A percentile compares a stretch with the other conserved stretches of the same genome.
Evolutionary conservation across 2,888 invertebrate genomes (phyloP).

Genomic region (Pogonocherus hispidulus): DNA sequence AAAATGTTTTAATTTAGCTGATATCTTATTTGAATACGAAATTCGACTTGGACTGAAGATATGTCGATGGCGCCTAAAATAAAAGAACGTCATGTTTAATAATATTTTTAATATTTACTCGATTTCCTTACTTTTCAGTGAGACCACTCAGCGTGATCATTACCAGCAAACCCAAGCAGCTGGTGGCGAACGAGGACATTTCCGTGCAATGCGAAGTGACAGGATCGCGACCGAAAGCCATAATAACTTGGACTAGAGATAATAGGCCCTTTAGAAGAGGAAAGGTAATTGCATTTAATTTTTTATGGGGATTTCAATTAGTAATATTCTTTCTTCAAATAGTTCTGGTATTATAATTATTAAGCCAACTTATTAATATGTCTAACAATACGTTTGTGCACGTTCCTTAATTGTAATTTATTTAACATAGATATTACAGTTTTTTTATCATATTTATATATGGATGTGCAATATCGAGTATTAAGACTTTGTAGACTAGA

Average conservation of each 20-base stretch:
- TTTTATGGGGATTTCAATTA: not conserved
- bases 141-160: constrained; percentile 85
- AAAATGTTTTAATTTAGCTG: too few relatives aligned
- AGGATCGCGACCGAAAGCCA: constrained; percentile 89
- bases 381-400: too few relatives aligned
- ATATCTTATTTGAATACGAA: too few relatives aligned
- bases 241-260: constrained; percentile 88
- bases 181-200: constrained; percentile 85
- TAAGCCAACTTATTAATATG: too few relatives aligned
- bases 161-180: constrained; percentile 80
- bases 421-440: too few relatives aligned
- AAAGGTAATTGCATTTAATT: constrained; percentile 73
- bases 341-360: too few relatives aligned
- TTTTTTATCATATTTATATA: too few relatives aligned
- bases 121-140: constrained; percentile 72
- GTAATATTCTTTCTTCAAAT: too few relatives aligned
- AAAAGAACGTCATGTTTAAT: too few relatives aligned
- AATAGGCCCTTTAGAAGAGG: constrained; percentile 82
- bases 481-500: too few relatives aligned
- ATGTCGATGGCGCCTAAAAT: not conserved
- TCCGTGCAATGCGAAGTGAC: constrained; percentile 85
- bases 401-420: too few relatives aligned
- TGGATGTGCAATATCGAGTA: too few relatives aligned
- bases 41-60: not conserved
- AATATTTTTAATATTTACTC: not conserved